phyloP scores from a whole-genome alignment of 2,797 vertebrate genomes.

The Momotus momota region DNA sequence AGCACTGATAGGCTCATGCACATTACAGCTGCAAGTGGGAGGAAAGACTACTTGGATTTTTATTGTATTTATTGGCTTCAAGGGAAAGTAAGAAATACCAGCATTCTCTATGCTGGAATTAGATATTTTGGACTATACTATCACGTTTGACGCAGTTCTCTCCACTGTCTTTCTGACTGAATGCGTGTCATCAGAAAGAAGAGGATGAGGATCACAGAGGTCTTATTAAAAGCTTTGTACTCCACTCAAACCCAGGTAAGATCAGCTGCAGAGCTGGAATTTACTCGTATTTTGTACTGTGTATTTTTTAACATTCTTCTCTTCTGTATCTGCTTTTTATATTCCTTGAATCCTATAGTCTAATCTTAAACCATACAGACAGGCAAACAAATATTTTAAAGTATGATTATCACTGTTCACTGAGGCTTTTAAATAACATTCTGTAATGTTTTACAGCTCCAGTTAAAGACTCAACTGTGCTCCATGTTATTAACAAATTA shows the following conservation, averaged over 20 bases:
- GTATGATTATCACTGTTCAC: background rate
- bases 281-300: background rate
- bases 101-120: background rate
- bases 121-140: background rate
- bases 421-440: background rate
- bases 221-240: background rate
- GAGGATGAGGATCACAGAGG: background rate
- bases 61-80: background rate
- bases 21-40: background rate
- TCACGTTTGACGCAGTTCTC: background rate
- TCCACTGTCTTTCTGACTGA: background rate
- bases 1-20: background rate
- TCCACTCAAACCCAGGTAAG: conserved; percentile 4
- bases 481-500: background rate
- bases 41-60: background rate
- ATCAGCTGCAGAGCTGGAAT: background rate
- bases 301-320: background rate
- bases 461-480: background rate
- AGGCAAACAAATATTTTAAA: background rate
- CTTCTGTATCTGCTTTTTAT: background rate
- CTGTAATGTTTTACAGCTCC: background rate
- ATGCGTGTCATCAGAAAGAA: conserved; percentile 40
- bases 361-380: background rate
- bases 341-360: background rate
- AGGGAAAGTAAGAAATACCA: background rate